Percentiles rank a stretch among this genome's conserved stretches.
Conservation (phyloP, 2,797 vertebrate genomes). For the Spinus olivaceus region DNA sequence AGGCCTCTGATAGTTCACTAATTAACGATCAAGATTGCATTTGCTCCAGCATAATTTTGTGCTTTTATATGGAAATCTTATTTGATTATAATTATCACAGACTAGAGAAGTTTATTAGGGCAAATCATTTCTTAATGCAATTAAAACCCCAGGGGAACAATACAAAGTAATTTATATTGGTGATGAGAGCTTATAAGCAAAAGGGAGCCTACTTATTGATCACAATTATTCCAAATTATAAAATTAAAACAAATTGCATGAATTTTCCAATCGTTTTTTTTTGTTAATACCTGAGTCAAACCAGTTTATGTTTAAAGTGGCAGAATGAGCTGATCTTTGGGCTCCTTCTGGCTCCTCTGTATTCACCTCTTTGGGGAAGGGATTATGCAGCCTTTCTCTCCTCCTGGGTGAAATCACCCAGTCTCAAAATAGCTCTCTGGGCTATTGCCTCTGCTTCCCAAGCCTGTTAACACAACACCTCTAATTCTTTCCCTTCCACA, state of each 20-base stretch:
- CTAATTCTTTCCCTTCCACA: slow-evolving; percentile 43
- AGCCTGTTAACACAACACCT: slow-evolving; percentile 17
- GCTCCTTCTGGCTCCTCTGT: neutral
- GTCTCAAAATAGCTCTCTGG: neutral
- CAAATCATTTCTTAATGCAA: slow-evolving; percentile 74
- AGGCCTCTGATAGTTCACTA: slow-evolving; percentile 59
- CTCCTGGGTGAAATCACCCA: neutral
- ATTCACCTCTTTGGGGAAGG: neutral
- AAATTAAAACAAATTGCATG: slow-evolving; percentile 57
- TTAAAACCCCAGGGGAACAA: slow-evolving; percentile 73
- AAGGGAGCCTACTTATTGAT: slow-evolving; percentile 51
- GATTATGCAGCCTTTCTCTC: neutral
- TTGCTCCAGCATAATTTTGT: slow-evolving; percentile 66
- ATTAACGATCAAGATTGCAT: slow-evolving; percentile 72
- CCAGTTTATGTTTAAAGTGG: neutral
- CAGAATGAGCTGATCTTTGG: neutral
- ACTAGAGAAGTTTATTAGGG: slow-evolving; percentile 74
- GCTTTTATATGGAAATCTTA: slow-evolving; percentile 70
- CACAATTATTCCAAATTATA: slow-evolving; percentile 53
- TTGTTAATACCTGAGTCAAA: slow-evolving; percentile 13
- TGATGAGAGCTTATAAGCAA: slow-evolving; percentile 56
- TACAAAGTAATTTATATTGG: slow-evolving; percentile 65
- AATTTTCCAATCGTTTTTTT: slow-evolving; percentile 27
- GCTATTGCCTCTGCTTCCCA: slow-evolving; percentile 5
- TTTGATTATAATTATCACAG: slow-evolving; percentile 77